Evolutionary conservation across 2,113 vertebrate genomes (phyloP).

Genomic region (Gallinago jamesoni): DNA sequence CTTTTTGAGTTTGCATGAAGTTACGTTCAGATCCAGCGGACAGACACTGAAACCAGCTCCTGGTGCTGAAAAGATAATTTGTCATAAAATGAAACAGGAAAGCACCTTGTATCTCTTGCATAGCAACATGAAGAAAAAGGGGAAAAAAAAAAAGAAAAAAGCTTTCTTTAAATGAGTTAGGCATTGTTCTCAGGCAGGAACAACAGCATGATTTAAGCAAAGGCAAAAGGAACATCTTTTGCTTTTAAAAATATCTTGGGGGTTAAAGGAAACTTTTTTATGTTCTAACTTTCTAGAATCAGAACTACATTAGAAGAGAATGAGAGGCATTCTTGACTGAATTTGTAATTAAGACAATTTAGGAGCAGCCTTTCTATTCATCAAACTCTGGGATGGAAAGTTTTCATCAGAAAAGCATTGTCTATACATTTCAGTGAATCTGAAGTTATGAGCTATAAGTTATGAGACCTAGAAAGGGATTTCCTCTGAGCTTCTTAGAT

Average conservation of each 20-base stretch:
- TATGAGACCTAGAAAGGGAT: not conserved
- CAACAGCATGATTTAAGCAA: not conserved
- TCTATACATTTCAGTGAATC: not conserved
- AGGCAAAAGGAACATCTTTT: not conserved
- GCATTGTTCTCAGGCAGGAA: not conserved
- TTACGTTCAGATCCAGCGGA: not conserved
- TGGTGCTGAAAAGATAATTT: not conserved
- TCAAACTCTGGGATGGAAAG: not conserved
- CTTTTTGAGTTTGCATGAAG: not conserved
- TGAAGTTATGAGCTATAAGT: not conserved
- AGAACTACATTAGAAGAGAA: conserved; percentile 27
- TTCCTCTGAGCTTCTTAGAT: conserved; percentile 3
- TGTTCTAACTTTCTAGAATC: not conserved
- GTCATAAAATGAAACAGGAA: not conserved
- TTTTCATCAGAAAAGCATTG: not conserved
- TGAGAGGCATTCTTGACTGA: not conserved
- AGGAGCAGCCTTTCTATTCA: not conserved
- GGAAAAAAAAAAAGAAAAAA: not conserved
- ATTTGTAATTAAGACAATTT: conserved; percentile 45
- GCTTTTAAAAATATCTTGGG: conserved; percentile 5
- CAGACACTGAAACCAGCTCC: not conserved
- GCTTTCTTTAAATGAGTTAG: not conserved
- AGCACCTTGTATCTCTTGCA: not conserved
- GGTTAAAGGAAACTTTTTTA: conserved; percentile 2
- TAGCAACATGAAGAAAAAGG: not conserved